phyloP scores from a whole-genome alignment of 2,113 vertebrate species.

The Tragelaphus scriptus region DNA sequence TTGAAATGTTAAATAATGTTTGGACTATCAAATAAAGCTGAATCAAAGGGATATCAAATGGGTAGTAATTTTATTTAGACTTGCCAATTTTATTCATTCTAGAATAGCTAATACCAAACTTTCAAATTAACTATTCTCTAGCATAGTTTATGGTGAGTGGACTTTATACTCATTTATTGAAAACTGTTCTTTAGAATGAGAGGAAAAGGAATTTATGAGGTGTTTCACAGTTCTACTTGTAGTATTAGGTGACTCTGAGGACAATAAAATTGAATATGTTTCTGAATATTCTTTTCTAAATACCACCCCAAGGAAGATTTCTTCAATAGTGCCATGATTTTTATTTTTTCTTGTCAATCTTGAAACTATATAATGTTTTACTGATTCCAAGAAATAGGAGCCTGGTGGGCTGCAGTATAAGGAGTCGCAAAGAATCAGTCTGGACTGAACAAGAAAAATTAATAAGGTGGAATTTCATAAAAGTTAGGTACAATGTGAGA shows the following conservation, averaged over 20 bases:
- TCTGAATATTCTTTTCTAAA: slow-evolving; percentile 39
- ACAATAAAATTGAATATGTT: background rate
- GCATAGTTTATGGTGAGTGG: slow-evolving; percentile 21
- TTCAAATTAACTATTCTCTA: slow-evolving; percentile 29
- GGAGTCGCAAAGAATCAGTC: background rate
- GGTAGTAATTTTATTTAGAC: slow-evolving; percentile 9
- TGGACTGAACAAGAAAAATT: background rate
- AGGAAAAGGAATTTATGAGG: slow-evolving; percentile 37
- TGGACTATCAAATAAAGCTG: background rate
- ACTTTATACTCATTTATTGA: slow-evolving; percentile 54
- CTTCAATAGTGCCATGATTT: background rate
- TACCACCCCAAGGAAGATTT: background rate
- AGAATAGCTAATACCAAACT: slow-evolving; percentile 39
- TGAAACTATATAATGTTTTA: background rate
- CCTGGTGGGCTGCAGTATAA: background rate
- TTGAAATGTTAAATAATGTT: slow-evolving; percentile 40
- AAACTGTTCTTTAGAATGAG: slow-evolving; percentile 53
- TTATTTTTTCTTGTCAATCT: background rate
- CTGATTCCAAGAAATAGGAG: background rate
- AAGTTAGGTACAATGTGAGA: background rate
- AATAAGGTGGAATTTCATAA: background rate
- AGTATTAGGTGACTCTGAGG: background rate
- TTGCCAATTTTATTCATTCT: slow-evolving; percentile 48
- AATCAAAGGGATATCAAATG: background rate
- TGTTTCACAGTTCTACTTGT: background rate